Conservation (phyloP, 2,888 invertebrate species). For the Omphaloscelis lunosa region DNA sequence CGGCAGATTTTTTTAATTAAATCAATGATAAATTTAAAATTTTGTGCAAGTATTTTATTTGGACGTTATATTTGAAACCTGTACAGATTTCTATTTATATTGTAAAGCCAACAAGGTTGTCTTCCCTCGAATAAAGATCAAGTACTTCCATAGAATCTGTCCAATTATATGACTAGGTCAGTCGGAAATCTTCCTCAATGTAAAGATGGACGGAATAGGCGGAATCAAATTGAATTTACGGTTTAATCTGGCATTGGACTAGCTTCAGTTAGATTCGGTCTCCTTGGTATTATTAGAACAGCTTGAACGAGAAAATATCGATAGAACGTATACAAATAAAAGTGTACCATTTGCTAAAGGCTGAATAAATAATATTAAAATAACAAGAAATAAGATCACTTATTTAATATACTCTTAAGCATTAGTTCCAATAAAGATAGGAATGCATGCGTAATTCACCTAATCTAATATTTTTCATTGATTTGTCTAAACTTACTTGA, state of each 20-base stretch:
- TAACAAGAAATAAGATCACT: not conserved
- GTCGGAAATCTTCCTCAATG: constrained; percentile 11
- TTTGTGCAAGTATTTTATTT: not conserved
- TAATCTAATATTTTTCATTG: not conserved
- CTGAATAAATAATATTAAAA: not conserved
- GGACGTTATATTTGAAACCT: not conserved
- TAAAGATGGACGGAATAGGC: not conserved
- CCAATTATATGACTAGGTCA: constrained; percentile 40
- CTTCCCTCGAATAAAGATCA: not conserved
- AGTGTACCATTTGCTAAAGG: not conserved
- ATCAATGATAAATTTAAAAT: not conserved
- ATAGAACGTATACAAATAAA: not conserved
- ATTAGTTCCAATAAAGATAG: too few relatives aligned
- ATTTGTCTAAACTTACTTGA: not conserved
- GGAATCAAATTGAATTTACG: constrained; percentile 39
- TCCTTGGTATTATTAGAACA: constrained; percentile 12
- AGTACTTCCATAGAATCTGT: constrained; percentile 14
- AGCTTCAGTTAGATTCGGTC: not conserved
- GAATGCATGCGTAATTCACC: not conserved
- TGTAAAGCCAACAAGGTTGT: not conserved
- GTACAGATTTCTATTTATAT: not conserved
- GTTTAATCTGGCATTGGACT: constrained; percentile 19
- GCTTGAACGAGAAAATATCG: not conserved
- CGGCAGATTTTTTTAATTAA: too few relatives aligned
- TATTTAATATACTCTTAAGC: not conserved